Evolutionary conservation across 2,113 vertebrate genomes (phyloP), one percentile per base, ranked within the genome.

Genomic region (Prionailurus bengalensis): DNA sequence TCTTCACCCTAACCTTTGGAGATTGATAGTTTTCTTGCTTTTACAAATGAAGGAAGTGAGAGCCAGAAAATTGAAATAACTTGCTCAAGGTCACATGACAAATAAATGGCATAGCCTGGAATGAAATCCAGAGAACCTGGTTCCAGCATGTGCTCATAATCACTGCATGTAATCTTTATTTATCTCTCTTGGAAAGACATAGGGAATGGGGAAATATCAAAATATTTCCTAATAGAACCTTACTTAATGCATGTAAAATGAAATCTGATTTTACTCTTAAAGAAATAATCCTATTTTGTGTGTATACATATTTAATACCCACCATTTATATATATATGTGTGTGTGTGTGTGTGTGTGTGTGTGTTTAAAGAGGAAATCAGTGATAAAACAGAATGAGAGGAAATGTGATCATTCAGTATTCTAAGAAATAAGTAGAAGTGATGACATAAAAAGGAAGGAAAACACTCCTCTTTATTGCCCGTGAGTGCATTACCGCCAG

Each of bases 351-450:
- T 45, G 45, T 9, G 45, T 8, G 42, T 45, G 45, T 45, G 45
- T 45, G 25, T 65, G 80, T 97, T 94, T 84, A 94, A 87, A 80
- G 9, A 92, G 2, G 11, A 90, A 80, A 87, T 71, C n/a, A 83
- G 92, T 90, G 94, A 94, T 96, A 97, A 95, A 87, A 94, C 12
- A 90, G 90, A 79, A 87, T 12, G 31, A 42, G 63, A 87, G 31
- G 48, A 31, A 61, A 33, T 70, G 8, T 15, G 48, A 71, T 92
- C 74, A 83, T 58, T 95, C 48, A 55, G 17, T 66, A 36, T 71
- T 86, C 65, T 79, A 55, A 65, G 15, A 51, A 33, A 79, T 82
- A 74, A 95, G 70, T 39, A 76, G 45, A 81, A 93, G 19, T 39
- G 45, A 68, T 65, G 82, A 78, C 89, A 71, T 25, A 29, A 42